Evolutionary conservation across 1,140 invertebrate genomes (phyloP).

Genomic region (Pseudomyrmex concolor): DNA sequence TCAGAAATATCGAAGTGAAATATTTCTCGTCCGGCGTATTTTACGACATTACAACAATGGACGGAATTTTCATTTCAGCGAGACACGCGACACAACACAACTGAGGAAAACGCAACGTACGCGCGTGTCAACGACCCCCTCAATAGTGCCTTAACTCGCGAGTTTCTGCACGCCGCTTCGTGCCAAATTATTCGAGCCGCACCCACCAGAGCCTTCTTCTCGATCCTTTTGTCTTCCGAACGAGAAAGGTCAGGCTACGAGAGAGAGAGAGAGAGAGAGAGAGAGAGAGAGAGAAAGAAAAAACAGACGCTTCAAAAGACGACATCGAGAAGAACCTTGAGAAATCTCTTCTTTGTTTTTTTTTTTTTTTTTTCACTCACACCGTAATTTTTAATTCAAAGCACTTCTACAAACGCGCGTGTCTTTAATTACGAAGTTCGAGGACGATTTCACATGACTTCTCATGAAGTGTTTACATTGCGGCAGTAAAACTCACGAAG

Average conservation of each 20-base stretch:
- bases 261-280: conserved; percentile 11
- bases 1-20: background rate
- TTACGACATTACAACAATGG: too few relatives aligned
- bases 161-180: conserved; percentile 42
- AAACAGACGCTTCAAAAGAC: background rate
- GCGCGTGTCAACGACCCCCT: conserved; percentile 64
- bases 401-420: background rate
- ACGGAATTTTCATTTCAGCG: conserved; percentile 1
- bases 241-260: conserved; percentile 38
- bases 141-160: conserved; percentile 12
- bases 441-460: too few relatives aligned
- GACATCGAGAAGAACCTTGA: background rate
- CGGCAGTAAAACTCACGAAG: conserved; percentile 3
- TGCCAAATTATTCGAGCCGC: conserved; percentile 71
- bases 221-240: conserved; percentile 55
- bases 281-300: conserved; percentile 7
- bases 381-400: conserved; percentile 8
- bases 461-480: background rate
- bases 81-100: background rate
- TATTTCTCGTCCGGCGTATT: background rate
- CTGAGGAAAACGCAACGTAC: conserved; percentile 35
- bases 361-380: conserved; percentile 4
- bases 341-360: background rate
- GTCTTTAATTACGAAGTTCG: background rate
- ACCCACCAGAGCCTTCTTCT: conserved; percentile 55